These are phyloP conservation scores for Erythrocebus patas DNA, from an alignment of 2,113 vertebrate species.

Conservation along the genomic window DNA sequence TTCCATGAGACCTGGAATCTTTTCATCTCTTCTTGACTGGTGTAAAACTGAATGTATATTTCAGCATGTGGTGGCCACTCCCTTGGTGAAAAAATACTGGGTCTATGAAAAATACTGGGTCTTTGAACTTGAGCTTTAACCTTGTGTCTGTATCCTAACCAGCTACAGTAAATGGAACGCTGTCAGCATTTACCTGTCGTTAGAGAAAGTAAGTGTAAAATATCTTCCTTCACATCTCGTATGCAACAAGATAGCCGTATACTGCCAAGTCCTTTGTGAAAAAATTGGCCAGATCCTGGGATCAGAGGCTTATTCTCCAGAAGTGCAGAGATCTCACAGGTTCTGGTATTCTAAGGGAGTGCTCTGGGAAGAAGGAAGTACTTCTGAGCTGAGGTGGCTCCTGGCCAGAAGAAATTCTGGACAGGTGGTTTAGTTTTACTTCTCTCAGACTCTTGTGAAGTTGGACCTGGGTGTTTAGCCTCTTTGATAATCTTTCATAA, in stretches of 20 bases:
- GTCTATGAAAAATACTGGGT: background rate
- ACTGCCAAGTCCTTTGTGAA: background rate
- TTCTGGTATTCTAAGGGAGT: background rate
- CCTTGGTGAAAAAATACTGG: background rate
- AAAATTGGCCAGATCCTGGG: background rate
- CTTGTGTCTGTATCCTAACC: background rate
- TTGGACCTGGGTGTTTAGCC: background rate
- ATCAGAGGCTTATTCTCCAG: background rate
- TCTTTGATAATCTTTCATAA: background rate
- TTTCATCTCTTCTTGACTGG: background rate
- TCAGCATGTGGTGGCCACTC: background rate
- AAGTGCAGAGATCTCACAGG: background rate
- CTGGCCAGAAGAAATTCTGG: background rate
- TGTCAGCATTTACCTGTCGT: background rate
- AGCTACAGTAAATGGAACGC: background rate
- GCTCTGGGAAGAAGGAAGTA: background rate
- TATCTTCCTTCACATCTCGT: background rate
- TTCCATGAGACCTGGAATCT: background rate
- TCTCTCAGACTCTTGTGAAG: background rate
- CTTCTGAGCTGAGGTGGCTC: background rate
- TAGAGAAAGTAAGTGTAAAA: background rate
- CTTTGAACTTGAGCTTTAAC: background rate
- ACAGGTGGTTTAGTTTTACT: background rate
- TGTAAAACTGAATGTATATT: background rate
- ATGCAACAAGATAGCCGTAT: background rate